These are phyloP conservation scores for Drosophila chauvacae DNA, from an alignment of 1,140 invertebrate genomes.

Conservation along the genomic window DNA sequence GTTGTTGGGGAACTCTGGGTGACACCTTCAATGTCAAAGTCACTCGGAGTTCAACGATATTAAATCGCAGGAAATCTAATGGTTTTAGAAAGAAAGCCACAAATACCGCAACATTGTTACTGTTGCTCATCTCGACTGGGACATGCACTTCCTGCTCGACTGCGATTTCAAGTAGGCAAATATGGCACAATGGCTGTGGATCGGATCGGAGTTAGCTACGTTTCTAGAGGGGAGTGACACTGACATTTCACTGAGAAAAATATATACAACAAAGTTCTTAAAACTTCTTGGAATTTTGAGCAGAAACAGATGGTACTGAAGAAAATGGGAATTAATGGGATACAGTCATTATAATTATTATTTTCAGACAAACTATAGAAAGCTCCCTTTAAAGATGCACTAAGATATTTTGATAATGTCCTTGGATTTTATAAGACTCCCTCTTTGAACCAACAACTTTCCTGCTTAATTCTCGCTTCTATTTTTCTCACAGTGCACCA, in stretches of 20 bases:
- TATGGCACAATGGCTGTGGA: conserved; percentile 26
- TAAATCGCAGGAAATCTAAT: conserved; percentile 15
- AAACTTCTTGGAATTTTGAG: not conserved
- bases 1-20: not conserved
- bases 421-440: not conserved
- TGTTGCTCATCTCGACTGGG: conserved; percentile 27
- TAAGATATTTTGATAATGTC: too few species aligned
- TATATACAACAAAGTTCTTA: not conserved
- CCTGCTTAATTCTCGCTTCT: too few species aligned
- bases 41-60: conserved; percentile 45
- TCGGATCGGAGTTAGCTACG: conserved; percentile 6
- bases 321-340: too few species aligned
- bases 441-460: too few species aligned
- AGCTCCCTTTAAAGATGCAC: too few species aligned
- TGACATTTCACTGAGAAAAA: not conserved
- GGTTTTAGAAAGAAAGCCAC: not conserved
- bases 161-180: conserved; percentile 31
- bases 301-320: too few species aligned
- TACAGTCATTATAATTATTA: too few species aligned
- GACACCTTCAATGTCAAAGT: conserved; percentile 42
- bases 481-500: conserved; percentile 12
- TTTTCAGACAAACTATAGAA: too few species aligned
- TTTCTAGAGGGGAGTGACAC: conserved; percentile 9
- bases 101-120: conserved; percentile 36
- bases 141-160: conserved; percentile 38